Evolutionary conservation across 2,888 invertebrate genomes (phyloP), one percentile per base, ranked within the genome.

Genomic region (Frankliniella fusca): DNA sequence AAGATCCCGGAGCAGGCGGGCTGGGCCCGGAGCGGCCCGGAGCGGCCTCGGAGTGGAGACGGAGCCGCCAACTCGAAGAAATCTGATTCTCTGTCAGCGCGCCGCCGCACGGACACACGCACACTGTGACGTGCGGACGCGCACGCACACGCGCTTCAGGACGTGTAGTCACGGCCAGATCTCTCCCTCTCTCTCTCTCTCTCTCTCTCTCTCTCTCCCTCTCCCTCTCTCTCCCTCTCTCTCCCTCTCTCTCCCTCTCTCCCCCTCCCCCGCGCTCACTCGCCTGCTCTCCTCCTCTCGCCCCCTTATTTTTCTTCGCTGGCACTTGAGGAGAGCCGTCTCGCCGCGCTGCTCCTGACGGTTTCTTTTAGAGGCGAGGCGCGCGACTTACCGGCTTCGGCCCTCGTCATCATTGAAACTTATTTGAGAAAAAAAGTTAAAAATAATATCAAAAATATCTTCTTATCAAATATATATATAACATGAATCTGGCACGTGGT

Each of bases 1-100:
- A 76, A 76, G 70, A 76, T 76, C 70, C 70, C 70, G 70, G 23
- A 23, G 23, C 70, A 23, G n/a, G 23, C 70, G 23, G 23, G 61
- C 61, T 1, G 61, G n/a, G 61, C 61, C 61, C 61, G 61, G 61
- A 61, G 61, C 61, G 61, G 15, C 20, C 61, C 61, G 61, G 61
- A 61, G 61, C 15, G n/a, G n/a, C 3, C 15, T 10, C 54, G 54
- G 54, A 50, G n/a, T n/a, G 9, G 20, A 70, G 70, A 20, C 23
- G 27, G 70, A 76, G 70, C 70, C 70, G 70, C 70, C 70, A 76
- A 76, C 70, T 76, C 70, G 27, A 27, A 27, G 70, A 76, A 76
- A 76, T 76, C 70, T 76, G 70, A 76, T 76, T 76, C 70, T 76
- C 70, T 76, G 70, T 76, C 70, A 76, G 70, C 70, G 70, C 27